Conservation (phyloP, 2,888 invertebrate genomes). For the Dryococelus australis region DNA sequence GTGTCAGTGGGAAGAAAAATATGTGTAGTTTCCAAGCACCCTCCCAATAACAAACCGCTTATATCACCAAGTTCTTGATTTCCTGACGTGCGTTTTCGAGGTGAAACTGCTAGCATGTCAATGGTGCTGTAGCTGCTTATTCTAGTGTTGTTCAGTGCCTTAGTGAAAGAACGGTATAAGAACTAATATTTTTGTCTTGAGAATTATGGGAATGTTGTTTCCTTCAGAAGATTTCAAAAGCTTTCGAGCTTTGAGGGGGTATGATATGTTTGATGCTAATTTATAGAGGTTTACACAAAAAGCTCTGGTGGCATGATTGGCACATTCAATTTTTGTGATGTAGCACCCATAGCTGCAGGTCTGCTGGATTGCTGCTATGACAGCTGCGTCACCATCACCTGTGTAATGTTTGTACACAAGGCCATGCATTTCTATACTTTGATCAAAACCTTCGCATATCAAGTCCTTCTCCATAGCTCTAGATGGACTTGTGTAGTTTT, state of each 20-base stretch:
- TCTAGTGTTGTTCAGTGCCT: too few species aligned
- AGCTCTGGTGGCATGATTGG: constrained; percentile 40
- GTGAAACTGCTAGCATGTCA: too few species aligned
- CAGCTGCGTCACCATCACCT: constrained; percentile 40
- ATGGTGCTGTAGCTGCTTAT: too few species aligned
- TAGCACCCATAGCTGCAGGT: constrained; percentile 22
- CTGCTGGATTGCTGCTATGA: constrained; percentile 23
- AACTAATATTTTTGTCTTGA: neutral
- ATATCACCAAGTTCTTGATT: too few species aligned
- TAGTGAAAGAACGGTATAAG: too few species aligned
- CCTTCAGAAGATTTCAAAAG: neutral
- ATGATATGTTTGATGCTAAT: constrained; percentile 24
- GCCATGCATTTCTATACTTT: constrained; percentile 37
- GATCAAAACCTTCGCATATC: constrained; percentile 40
- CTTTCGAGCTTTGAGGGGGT: neutral
- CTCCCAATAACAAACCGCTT: too few species aligned
- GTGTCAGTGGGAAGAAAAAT: too few species aligned
- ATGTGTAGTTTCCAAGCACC: too few species aligned
- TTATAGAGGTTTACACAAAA: constrained; percentile 35
- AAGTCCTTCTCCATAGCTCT: constrained; percentile 35
- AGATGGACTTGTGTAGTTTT: constrained; percentile 22
- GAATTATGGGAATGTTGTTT: neutral
- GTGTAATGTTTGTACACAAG: constrained; percentile 41
- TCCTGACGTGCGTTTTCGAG: too few species aligned
- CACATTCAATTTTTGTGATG: constrained; percentile 42